These are phyloP conservation scores for Taenaris catops DNA, from an alignment of 2,888 invertebrate genomes.

Conservation along the genomic window DNA sequence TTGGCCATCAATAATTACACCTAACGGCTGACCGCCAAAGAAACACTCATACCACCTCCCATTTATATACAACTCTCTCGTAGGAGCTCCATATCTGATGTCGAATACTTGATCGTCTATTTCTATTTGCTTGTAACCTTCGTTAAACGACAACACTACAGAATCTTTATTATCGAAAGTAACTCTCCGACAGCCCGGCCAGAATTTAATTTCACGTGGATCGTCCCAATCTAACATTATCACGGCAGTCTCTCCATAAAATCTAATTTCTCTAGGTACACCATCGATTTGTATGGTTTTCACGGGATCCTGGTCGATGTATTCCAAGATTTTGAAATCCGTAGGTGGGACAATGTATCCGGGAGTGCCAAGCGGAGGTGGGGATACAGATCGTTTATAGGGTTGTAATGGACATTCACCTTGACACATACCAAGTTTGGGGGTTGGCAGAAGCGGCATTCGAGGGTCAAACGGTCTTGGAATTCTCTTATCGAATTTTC, in stretches of 20 bases:
- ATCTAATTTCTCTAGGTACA: slow-evolving; percentile 88
- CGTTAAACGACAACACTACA: slow-evolving; percentile 82
- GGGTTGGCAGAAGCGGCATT: slow-evolving; percentile 47
- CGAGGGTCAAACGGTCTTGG: slow-evolving; percentile 49
- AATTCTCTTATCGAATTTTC: slow-evolving; percentile 51
- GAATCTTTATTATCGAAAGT: slow-evolving; percentile 88
- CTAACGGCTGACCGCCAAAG: slow-evolving; percentile 93
- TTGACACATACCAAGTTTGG: slow-evolving; percentile 55
- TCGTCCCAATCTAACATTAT: slow-evolving; percentile 93
- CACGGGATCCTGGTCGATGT: slow-evolving; percentile 82
- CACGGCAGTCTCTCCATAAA: slow-evolving; percentile 91
- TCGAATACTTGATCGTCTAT: slow-evolving; percentile 87
- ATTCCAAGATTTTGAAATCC: slow-evolving; percentile 56
- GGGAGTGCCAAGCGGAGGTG: slow-evolving; percentile 62
- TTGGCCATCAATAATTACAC: slow-evolving; percentile 88
- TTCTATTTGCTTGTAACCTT: slow-evolving; percentile 85
- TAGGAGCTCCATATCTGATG: slow-evolving; percentile 94
- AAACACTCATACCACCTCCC: slow-evolving; percentile 94
- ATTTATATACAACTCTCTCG: slow-evolving; percentile 94
- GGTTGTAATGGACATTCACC: slow-evolving; percentile 51
- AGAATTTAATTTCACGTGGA: slow-evolving; percentile 91
- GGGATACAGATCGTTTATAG: slow-evolving; percentile 49
- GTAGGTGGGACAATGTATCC: slow-evolving; percentile 54
- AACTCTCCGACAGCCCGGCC: slow-evolving; percentile 87
- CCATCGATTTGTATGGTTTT: slow-evolving; percentile 92